These are phyloP conservation scores for Aldabrachelys gigantea DNA, from an alignment of 2,113 vertebrate genomes.

Conservation along the genomic window DNA sequence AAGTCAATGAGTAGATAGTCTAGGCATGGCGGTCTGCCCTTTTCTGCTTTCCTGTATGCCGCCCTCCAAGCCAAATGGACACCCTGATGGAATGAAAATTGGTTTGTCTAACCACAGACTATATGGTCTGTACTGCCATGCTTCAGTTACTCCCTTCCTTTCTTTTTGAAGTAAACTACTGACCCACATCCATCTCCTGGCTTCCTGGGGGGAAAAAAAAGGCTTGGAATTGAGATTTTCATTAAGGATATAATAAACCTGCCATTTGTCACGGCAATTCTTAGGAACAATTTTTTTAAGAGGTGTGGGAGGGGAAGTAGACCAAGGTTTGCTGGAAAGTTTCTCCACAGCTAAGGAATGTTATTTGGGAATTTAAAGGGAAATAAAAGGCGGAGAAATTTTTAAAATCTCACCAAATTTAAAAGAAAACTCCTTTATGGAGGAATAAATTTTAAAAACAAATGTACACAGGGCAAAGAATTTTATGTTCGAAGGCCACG, in stretches of 20 bases:
- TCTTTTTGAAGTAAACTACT: not conserved
- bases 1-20: slow-evolving; percentile 82
- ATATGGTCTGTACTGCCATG: not conserved
- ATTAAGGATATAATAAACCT: not conserved
- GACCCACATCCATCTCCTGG: not conserved
- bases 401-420: not conserved
- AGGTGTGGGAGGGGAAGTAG: not conserved
- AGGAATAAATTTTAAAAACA: not conserved
- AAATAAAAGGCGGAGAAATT: not conserved
- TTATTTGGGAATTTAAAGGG: not conserved
- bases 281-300: not conserved
- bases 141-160: not conserved
- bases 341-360: not conserved
- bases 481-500: not conserved
- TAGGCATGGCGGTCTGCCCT: slow-evolving; percentile 84
- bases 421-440: not conserved
- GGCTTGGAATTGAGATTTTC: slow-evolving; percentile 44
- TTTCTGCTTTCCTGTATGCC: slow-evolving; percentile 41
- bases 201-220: slow-evolving; percentile 40
- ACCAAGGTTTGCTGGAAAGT: not conserved
- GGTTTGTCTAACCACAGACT: not conserved
- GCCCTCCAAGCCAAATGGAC: slow-evolving; percentile 23
- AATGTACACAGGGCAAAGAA: not conserved
- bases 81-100: not conserved
- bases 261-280: not conserved